Percentiles rank a stretch among this genome's conserved stretches.
phyloP scores from a whole-genome alignment of 2,113 vertebrate species.

The Archilochus colubris region DNA sequence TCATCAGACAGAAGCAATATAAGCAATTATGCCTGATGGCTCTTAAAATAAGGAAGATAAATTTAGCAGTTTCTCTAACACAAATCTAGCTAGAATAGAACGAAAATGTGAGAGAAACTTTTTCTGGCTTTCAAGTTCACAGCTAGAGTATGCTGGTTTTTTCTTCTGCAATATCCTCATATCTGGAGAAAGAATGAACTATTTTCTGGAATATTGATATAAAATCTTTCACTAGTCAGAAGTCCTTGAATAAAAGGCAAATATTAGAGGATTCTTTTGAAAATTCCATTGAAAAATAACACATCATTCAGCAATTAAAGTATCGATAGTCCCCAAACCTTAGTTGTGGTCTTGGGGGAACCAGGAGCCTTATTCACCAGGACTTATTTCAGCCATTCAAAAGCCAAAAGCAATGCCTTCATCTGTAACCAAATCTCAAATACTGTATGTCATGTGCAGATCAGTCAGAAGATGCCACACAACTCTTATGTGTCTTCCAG shows the following conservation, averaged over 20 bases:
- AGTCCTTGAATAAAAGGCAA: not conserved
- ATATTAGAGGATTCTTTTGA: not conserved
- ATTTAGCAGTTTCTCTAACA: not conserved
- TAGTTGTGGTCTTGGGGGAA: not conserved
- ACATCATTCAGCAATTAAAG: not conserved
- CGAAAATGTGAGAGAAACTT: not conserved
- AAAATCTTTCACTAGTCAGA: not conserved
- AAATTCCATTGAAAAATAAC: not conserved
- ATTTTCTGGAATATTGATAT: not conserved
- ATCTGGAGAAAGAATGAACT: not conserved
- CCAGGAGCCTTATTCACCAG: not conserved
- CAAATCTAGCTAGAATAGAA: not conserved
- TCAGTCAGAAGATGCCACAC: not conserved
- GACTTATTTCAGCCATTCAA: not conserved
- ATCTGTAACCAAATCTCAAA: not conserved
- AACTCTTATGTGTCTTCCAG: fast-evolving
- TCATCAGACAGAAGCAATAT: not conserved
- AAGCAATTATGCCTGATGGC: not conserved
- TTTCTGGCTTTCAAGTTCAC: not conserved
- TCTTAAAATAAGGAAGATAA: not conserved
- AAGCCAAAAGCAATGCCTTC: fast-evolving
- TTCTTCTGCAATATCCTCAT: not conserved
- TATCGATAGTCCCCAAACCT: not conserved
- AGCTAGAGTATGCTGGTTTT: not conserved
- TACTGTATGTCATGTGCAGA: not conserved